Percentiles rank a stretch among this genome's conserved stretches.
These are phyloP conservation scores for Struthidea cinerea DNA, from an alignment of 2,113 vertebrate genomes.

Conservation along the genomic window DNA sequence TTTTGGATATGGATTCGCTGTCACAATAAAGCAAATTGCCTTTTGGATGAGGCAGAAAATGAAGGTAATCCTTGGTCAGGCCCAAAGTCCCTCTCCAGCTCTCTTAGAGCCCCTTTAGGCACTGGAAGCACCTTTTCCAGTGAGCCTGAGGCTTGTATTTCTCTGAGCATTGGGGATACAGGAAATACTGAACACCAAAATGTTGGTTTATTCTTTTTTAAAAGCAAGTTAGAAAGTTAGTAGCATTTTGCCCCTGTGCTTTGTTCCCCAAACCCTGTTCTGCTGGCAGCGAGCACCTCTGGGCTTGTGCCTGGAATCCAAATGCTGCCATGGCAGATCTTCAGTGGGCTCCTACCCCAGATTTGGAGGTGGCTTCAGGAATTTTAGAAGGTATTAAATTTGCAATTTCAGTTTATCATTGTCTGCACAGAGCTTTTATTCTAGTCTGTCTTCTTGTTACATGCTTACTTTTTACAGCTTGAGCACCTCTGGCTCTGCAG, in stretches of 20 bases:
- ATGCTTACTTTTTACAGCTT: not conserved
- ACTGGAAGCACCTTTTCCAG: not conserved
- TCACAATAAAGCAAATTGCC: not conserved
- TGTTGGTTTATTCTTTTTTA: not conserved
- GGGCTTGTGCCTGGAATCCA: not conserved
- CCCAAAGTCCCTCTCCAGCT: not conserved
- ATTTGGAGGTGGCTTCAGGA: not conserved
- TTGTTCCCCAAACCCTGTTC: not conserved
- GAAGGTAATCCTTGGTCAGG: not conserved
- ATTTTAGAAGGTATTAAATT: not conserved
- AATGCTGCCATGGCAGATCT: rapidly evolving
- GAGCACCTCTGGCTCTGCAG: not conserved
- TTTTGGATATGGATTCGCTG: not conserved
- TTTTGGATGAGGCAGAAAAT: not conserved
- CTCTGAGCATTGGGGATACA: not conserved
- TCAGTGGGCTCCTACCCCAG: not conserved
- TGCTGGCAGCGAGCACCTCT: not conserved
- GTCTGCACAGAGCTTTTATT: not conserved
- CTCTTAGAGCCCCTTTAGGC: not conserved
- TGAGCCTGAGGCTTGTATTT: not conserved
- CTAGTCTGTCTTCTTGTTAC: not conserved
- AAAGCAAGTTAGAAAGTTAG: not conserved
- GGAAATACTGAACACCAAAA: not conserved
- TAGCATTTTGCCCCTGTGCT: not conserved
- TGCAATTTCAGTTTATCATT: not conserved